A percentile compares a stretch with the other conserved stretches of the same genome.
phyloP scores from a whole-genome alignment of 2,888 invertebrate genomes.

The Augiades crinisus region DNA sequence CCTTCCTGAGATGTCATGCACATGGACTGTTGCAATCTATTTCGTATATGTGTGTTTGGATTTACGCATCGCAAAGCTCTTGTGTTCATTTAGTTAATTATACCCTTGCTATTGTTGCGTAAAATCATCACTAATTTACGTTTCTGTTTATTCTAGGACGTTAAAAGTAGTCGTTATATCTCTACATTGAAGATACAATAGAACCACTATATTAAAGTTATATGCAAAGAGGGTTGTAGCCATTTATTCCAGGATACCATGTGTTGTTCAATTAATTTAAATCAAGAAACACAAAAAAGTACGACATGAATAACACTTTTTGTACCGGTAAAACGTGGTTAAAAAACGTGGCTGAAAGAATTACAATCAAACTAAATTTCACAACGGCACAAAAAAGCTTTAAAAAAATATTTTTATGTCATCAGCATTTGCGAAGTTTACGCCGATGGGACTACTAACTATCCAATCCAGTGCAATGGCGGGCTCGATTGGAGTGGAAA shows the following conservation, averaged over 20 bases:
- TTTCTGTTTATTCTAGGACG: no score
- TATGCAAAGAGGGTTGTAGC: no score
- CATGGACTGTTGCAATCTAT: constrained; percentile 10
- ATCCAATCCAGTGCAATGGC: constrained; percentile 34
- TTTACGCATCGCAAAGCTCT: not conserved
- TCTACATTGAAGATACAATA: no score
- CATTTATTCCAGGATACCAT: no score
- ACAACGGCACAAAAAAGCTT: constrained; percentile 2
- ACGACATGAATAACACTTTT: no score
- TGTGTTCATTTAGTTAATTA: not conserved
- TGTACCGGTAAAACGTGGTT: no score
- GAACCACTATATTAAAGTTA: no score
- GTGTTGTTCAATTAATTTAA: no score
- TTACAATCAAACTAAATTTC: constrained; percentile 6
- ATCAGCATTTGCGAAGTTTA: constrained; percentile 22
- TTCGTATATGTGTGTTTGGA: constrained; percentile 5
- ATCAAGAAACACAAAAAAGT: no score
- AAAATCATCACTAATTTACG: not conserved
- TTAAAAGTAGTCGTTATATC: no score
- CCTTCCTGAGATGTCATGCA: constrained; percentile 50
- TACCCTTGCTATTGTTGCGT: not conserved
- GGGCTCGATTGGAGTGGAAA: constrained; percentile 44
- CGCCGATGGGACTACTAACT: constrained; percentile 28
- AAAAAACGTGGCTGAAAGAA: no score
- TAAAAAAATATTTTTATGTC: constrained; percentile 19